Evolutionary conservation across 2,797 vertebrate species (phyloP).

Genomic region (Martes flavigula): DNA sequence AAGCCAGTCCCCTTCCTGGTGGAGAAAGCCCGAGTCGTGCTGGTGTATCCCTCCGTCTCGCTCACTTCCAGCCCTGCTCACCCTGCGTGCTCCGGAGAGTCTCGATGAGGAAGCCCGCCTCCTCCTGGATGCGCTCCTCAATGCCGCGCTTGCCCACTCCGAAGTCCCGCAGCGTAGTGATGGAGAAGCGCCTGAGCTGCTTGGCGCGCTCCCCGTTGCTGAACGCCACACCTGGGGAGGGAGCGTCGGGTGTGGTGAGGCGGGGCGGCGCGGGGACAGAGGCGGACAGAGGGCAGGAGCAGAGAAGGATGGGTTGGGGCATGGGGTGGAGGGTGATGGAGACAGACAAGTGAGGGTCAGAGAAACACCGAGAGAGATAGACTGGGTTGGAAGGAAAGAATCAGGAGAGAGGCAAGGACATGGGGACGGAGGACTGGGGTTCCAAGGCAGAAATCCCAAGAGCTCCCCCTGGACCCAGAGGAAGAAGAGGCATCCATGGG

Average conservation of each 20-base stretch:
- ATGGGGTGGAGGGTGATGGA: rapidly evolving
- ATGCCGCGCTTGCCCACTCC: conserved; percentile 72
- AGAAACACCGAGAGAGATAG: neutral
- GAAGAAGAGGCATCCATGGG: neutral
- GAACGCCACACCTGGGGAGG: conserved; percentile 46
- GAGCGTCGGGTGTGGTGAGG: neutral
- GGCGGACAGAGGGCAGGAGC: neutral
- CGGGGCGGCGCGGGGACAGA: neutral
- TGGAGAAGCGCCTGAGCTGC: conserved; percentile 71
- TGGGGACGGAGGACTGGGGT: rapidly evolving
- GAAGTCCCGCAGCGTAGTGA: conserved; percentile 67
- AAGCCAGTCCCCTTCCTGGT: no score
- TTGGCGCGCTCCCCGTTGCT: conserved; percentile 62
- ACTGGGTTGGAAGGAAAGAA: neutral
- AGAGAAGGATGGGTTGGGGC: no score
- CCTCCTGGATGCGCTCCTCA: conserved; percentile 76
- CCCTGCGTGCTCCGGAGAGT: neutral
- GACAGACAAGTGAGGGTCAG: neutral
- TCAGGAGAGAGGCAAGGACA: neutral
- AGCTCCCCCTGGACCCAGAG: no score
- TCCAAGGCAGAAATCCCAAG: no score
- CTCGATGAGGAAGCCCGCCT: conserved; percentile 67
- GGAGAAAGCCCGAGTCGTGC: rapidly evolving
- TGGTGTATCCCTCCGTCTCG: no score
- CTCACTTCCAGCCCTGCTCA: neutral